Evolutionary conservation across 2,888 invertebrate genomes (phyloP).

Genomic region (Hypomecis punctinalis): DNA sequence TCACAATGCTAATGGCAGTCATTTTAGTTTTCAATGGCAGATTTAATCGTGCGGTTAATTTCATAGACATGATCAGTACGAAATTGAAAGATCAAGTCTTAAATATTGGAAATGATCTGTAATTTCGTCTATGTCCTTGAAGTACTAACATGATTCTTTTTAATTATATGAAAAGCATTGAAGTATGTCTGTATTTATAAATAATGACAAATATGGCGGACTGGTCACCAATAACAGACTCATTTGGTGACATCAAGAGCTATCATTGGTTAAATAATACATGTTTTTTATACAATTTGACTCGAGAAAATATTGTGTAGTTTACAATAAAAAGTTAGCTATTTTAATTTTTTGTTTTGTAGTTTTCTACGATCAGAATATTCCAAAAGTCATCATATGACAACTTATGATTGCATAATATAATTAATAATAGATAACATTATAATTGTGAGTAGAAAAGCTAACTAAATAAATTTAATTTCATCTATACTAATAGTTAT

Average conservation of each 20-base stretch:
- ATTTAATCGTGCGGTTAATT: background rate
- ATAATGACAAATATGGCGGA: no score
- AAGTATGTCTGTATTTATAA: no score
- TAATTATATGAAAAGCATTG: background rate
- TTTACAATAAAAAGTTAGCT: background rate
- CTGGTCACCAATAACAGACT: no score
- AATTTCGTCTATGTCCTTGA: background rate
- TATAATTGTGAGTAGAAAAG: slow-evolving; percentile 21
- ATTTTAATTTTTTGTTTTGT: background rate
- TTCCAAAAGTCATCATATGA: slow-evolving; percentile 1
- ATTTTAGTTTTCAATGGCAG: slow-evolving; percentile 14
- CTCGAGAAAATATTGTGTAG: no score
- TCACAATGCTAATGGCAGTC: slow-evolving; percentile 40
- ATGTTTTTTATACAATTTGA: no score
- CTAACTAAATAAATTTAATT: slow-evolving; percentile 11
- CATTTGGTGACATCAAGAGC: no score
- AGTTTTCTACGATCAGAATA: background rate
- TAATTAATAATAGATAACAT: background rate
- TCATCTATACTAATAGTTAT: slow-evolving; percentile 5
- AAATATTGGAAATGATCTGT: no score
- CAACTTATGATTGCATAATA: slow-evolving; percentile 1
- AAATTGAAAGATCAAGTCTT: background rate
- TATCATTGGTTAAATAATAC: no score
- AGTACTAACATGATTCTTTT: background rate
- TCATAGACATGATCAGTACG: background rate